These are phyloP conservation scores for Lutraria lutraria DNA, from an alignment of 2,888 invertebrate genomes.

Conservation along the genomic window DNA sequence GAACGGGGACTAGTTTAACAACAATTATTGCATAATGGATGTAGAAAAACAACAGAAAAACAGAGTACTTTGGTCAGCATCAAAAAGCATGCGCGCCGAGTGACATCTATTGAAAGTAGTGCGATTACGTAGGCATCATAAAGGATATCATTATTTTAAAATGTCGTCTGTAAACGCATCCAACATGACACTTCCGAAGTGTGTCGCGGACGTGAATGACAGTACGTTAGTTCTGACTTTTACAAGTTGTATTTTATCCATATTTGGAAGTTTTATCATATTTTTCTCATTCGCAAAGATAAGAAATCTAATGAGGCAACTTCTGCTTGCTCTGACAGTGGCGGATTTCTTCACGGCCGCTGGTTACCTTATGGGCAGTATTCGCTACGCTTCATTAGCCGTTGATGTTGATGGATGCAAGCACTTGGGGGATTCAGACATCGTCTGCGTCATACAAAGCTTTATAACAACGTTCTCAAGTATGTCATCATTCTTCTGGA, in stretches of 20 bases:
- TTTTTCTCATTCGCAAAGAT: slow-evolving; percentile 38
- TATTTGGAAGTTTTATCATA: slow-evolving; percentile 39
- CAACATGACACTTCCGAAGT: background rate
- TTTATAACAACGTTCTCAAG: slow-evolving; percentile 61
- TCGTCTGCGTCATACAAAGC: slow-evolving; percentile 63
- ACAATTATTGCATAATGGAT: too few relatives aligned
- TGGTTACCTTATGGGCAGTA: slow-evolving; percentile 32
- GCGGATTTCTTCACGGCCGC: slow-evolving; percentile 46
- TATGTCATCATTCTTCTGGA: slow-evolving; percentile 68
- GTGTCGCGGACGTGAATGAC: background rate
- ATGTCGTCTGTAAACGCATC: background rate
- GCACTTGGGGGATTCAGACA: background rate
- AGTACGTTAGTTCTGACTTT: slow-evolving; percentile 21
- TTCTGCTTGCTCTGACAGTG: slow-evolving; percentile 33
- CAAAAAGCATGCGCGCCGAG: too few relatives aligned
- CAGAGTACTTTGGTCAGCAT: too few relatives aligned
- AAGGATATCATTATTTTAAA: too few relatives aligned
- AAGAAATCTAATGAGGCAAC: slow-evolving; percentile 34
- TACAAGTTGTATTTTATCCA: slow-evolving; percentile 37
- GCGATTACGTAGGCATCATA: too few relatives aligned
- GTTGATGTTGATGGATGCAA: slow-evolving; percentile 1
- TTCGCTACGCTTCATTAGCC: slow-evolving; percentile 31
- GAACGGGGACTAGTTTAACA: too few relatives aligned
- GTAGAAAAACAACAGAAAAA: too few relatives aligned
- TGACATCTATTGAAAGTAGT: too few relatives aligned